Conservation (phyloP, 2,888 invertebrate species). For the Abscondita cerata region DNA sequence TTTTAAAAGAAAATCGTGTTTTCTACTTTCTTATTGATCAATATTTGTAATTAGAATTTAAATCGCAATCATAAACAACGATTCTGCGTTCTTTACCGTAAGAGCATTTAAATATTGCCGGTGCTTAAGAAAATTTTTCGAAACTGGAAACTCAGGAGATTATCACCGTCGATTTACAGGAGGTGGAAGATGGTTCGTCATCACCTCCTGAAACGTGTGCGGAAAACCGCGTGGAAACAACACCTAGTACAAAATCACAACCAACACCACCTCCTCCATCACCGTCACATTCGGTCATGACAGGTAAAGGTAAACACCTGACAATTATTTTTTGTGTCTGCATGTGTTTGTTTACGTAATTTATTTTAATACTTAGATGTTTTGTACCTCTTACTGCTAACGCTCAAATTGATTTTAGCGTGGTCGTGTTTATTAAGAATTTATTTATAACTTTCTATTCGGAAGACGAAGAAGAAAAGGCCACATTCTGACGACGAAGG, state of each 20-base stretch:
- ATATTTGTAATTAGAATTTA: neutral
- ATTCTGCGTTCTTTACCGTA: neutral
- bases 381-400: no score
- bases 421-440: no score
- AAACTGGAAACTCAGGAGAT: conserved; percentile 57
- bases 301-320: conserved; percentile 53
- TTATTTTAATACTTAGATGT: neutral
- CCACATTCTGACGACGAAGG: no score
- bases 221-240: conserved; percentile 45
- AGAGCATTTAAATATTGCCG: neutral
- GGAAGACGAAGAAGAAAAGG: no score
- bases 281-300: conserved; percentile 58
- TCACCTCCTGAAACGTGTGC: conserved; percentile 48
- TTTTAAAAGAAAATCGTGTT: conserved; percentile 15
- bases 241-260: conserved; percentile 44
- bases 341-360: conserved; percentile 6
- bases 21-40: conserved; percentile 25
- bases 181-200: conserved; percentile 55
- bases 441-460: no score
- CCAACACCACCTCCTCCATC: conserved; percentile 52
- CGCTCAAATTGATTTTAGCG: no score
- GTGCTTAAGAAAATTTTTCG: conserved; percentile 23
- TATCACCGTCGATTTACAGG: conserved; percentile 57
- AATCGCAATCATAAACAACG: conserved; percentile 10
- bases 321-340: conserved; percentile 16